These are phyloP conservation scores for Chitala chitala DNA, from an alignment of 2,113 vertebrate genomes.

Conservation along the genomic window DNA sequence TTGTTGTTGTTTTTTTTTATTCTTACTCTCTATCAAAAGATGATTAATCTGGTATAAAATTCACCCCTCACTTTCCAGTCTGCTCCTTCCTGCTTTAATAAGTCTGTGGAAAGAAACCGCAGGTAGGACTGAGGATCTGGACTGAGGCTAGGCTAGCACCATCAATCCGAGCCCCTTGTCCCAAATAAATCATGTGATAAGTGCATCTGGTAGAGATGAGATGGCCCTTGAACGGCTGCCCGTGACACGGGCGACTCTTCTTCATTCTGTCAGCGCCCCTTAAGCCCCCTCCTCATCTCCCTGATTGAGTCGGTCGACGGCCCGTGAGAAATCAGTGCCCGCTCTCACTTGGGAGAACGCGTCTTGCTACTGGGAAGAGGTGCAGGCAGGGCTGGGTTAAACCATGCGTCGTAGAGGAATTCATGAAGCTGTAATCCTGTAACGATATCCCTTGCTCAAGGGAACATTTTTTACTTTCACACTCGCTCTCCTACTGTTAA, in stretches of 20 bases:
- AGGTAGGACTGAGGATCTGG: no score
- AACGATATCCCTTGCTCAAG: neutral
- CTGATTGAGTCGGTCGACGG: neutral
- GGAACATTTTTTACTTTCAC: neutral
- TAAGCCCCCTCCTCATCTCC: neutral
- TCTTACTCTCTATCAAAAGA: neutral
- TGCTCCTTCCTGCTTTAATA: neutral
- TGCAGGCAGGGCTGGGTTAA: neutral
- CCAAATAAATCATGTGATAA: conserved; percentile 16
- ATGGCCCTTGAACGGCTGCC: conserved; percentile 15
- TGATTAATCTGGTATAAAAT: neutral
- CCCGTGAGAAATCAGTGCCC: neutral
- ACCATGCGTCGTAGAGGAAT: neutral
- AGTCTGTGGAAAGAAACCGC: no score
- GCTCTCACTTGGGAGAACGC: neutral
- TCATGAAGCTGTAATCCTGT: neutral
- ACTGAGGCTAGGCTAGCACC: neutral
- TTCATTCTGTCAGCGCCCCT: conserved; percentile 14
- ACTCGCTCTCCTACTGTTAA: neutral
- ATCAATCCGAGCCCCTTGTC: conserved; percentile 1
- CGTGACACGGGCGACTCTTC: conserved; percentile 15
- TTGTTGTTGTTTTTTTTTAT: no score
- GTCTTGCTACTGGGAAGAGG: neutral
- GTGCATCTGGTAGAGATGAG: conserved; percentile 12
- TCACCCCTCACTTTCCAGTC: neutral